These are phyloP conservation scores for Antigone vipio DNA, from an alignment of 2,113 vertebrate genomes.

Conservation along the genomic window DNA sequence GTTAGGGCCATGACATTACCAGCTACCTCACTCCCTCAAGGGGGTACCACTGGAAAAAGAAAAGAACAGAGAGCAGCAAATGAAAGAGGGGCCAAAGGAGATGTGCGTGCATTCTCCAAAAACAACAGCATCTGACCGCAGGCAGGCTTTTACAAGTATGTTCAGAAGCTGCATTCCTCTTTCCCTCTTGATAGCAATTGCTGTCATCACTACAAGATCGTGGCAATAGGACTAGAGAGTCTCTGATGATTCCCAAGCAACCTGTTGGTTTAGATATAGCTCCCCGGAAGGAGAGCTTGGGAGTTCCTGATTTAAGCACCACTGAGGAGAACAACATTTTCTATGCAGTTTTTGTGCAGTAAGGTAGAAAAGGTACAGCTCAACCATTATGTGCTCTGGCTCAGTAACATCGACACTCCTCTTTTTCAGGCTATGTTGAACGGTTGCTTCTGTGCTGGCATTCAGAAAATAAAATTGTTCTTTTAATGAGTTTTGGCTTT, in stretches of 20 bases:
- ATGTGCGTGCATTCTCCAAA: not conserved
- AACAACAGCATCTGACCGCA: not conserved
- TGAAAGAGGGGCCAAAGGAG: not conserved
- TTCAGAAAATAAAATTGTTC: not conserved
- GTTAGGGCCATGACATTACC: not conserved
- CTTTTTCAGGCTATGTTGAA: not conserved
- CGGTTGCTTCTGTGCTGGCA: not conserved
- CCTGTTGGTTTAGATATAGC: not conserved
- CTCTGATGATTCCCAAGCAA: not conserved
- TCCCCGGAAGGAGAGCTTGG: not conserved
- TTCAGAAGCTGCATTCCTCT: not conserved
- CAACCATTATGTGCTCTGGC: not conserved
- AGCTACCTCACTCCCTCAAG: not conserved
- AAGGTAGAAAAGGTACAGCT: not conserved
- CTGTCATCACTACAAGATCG: not conserved
- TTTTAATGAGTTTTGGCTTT: not conserved
- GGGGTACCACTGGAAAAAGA: not conserved
- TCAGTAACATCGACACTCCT: not conserved
- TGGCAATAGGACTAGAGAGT: not conserved
- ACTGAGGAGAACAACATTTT: not conserved
- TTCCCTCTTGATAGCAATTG: not conserved
- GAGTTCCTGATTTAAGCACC: not conserved
- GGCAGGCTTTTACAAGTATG: not conserved
- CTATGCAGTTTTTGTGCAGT: not conserved
- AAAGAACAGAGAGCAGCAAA: not conserved